Conservation (phyloP, 2,113 vertebrate species). For the Turdus rufiventris region DNA sequence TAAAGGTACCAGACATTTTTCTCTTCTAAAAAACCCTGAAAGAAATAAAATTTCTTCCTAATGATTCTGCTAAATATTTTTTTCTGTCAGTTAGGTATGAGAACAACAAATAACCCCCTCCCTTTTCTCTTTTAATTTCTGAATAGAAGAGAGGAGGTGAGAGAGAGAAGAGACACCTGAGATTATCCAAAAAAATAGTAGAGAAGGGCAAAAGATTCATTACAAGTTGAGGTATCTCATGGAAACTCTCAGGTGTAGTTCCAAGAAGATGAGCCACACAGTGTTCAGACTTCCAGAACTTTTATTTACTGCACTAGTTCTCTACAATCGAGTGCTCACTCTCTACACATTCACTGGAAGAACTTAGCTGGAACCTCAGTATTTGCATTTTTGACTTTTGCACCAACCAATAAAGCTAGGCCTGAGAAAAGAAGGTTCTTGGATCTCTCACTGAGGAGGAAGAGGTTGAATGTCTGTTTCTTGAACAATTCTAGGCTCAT, state of each 20-base stretch:
- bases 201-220: neutral
- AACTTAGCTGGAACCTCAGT: neutral
- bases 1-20: neutral
- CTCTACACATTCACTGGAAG: neutral
- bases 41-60: neutral
- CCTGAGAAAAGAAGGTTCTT: neutral
- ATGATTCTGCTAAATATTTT: neutral
- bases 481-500: neutral
- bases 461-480: neutral
- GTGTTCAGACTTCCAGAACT: neutral
- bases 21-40: neutral
- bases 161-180: neutral
- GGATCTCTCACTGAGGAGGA: neutral
- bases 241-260: neutral
- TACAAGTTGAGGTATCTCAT: neutral
- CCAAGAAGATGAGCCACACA: neutral
- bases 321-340: neutral
- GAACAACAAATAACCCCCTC: neutral
- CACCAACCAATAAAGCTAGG: neutral
- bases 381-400: neutral
- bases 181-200: neutral
- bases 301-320: neutral
- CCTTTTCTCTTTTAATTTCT: neutral
- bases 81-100: neutral
- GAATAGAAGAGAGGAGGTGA: neutral